Evolutionary conservation across 2,888 invertebrate species (phyloP).

Genomic region (Poecilus cupreus): DNA sequence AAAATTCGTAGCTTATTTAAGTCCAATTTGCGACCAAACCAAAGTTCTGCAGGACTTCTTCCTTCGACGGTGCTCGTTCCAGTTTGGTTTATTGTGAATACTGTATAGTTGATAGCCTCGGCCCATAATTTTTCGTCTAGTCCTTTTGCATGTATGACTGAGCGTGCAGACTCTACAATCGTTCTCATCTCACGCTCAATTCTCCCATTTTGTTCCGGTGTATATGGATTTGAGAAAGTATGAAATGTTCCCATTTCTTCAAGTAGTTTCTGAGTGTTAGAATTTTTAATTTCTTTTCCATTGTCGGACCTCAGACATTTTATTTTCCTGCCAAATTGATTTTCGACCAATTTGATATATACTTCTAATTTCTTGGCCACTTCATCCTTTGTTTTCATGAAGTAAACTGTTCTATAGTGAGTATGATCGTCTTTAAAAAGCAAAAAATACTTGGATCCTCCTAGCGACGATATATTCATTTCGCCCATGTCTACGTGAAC

Average conservation of each 20-base stretch:
- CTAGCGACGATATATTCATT: conserved; percentile 64
- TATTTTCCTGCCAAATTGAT: conserved; percentile 63
- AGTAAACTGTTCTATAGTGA: conserved; percentile 66
- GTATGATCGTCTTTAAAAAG: conserved; percentile 65
- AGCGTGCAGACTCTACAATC: neutral
- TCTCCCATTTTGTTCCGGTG: conserved; percentile 25
- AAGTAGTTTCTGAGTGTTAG: conserved; percentile 2
- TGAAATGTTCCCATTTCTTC: conserved; percentile 25
- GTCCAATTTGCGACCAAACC: conserved; percentile 26
- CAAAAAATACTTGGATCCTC: conserved; percentile 65
- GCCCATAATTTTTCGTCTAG: conserved; percentile 16
- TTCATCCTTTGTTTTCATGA: conserved; percentile 65
- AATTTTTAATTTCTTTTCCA: conserved; percentile 26
- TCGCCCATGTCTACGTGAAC: conserved; percentile 66
- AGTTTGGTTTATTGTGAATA: conserved; percentile 33
- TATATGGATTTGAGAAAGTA: neutral
- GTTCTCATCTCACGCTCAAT: conserved; percentile 19
- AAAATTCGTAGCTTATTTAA: neutral
- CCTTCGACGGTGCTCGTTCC: conserved; percentile 34
- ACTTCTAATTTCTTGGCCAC: conserved; percentile 62
- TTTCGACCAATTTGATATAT: conserved; percentile 64
- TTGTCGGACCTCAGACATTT: conserved; percentile 61
- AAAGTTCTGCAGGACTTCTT: conserved; percentile 36
- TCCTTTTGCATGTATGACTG: neutral
- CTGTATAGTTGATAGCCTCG: conserved; percentile 29